Evolutionary conservation across 1,140 invertebrate species (phyloP), one percentile per base, ranked within the genome.

Genomic region (Meloidogyne exigua): DNA sequence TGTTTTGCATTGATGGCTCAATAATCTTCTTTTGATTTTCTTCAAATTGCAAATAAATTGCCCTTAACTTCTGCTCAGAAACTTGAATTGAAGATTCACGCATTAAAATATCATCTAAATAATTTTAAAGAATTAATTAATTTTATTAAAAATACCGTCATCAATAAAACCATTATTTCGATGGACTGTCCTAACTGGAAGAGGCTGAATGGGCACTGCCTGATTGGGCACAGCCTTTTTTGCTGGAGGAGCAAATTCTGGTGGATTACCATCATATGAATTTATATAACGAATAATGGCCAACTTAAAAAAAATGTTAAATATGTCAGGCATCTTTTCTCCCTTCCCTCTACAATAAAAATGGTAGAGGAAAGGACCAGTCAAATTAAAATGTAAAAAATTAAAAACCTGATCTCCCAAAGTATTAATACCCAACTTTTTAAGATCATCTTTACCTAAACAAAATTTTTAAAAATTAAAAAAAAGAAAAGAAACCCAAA

Each of bases 391-490:
- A 32, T 32, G n/a, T n/a, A n/a, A n/a, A n/a, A 32, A 32, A 32
- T 32, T 3, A 32, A n/a, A 18, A 28, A 78, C 76, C 78, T 79
- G 77, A 49, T 79, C 77, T 7, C 77, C 77, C 25, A 79, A 57
- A 21, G 77, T 57, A 39, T 18, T 39, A 36, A 79, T 63, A 23
- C 77, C 77, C 66, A 79, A 42, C 13, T 80, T 68, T 0, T 65
- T 25, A 15, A 79, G 62, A 9, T 80, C 78, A 18, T 80, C 78
- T 15, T 79, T 79, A 2, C 78, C 76, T 32, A 68, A 21, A n/a
- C n/a, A 65, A 65, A 72, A 10, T 25, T 62, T 4, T 77, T 13
- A 12, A 77, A 42, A 25, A 26, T n/a, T n/a, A 21, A 5, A 28
- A 32, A n/a, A n/a, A n/a, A 49, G 32, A 32, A 18, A 39, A 42